Evolutionary conservation across 2,113 vertebrate genomes (phyloP).

Genomic region (Ptychochromis oligacanthus): DNA sequence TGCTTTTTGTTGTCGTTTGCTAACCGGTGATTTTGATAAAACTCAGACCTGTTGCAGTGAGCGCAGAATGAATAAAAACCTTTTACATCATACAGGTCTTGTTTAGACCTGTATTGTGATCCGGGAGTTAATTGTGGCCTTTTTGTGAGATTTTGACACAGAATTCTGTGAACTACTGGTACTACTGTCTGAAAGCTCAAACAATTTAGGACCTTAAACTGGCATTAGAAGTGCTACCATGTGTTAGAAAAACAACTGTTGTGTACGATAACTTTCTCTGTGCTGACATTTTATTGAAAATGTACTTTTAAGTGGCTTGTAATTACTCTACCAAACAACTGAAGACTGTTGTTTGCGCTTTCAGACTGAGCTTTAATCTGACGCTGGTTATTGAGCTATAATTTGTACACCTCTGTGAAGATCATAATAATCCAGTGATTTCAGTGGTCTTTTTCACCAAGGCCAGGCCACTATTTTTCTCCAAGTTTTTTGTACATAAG

Average conservation of each 20-base stretch:
- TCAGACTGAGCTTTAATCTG: slow-evolving; percentile 11
- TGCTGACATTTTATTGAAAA: not conserved
- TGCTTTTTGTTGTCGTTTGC: slow-evolving; percentile 18
- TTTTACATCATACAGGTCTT: slow-evolving; percentile 4
- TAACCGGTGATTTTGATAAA: not conserved
- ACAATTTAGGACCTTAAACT: slow-evolving; percentile 4
- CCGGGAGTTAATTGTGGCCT: slow-evolving; percentile 14
- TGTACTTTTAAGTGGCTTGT: not conserved
- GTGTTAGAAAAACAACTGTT: not conserved
- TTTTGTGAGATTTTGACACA: slow-evolving; percentile 30
- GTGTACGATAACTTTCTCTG: not conserved
- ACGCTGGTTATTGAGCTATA: slow-evolving; percentile 8
- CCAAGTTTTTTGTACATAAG: not conserved
- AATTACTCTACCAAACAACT: not conserved
- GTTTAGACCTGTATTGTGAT: slow-evolving; percentile 22
- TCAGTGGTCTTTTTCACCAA: not conserved
- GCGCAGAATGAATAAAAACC: not conserved
- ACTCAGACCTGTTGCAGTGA: not conserved
- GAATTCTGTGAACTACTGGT: slow-evolving; percentile 27
- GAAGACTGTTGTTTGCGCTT: slow-evolving; percentile 10
- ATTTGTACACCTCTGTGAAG: not conserved
- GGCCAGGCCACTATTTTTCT: not conserved
- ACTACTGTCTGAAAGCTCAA: slow-evolving; percentile 28
- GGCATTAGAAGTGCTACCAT: not conserved
- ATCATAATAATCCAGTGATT: slow-evolving; percentile 11